phyloP scores from a whole-genome alignment of 1,140 invertebrate species.

The Ostrea denselamellosa region DNA sequence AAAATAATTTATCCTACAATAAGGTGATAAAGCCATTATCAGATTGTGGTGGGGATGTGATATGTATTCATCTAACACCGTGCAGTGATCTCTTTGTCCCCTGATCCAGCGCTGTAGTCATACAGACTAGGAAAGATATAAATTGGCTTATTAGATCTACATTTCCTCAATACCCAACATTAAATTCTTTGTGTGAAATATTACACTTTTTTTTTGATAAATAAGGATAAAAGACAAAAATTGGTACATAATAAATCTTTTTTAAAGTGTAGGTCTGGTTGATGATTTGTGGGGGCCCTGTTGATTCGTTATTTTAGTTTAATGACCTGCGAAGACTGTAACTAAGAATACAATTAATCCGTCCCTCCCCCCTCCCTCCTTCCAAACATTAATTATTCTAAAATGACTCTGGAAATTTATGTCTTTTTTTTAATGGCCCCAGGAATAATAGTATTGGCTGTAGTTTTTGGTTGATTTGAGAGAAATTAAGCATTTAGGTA shows the following conservation, averaged over 20 bases:
- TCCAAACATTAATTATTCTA: not conserved
- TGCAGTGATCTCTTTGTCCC: not conserved
- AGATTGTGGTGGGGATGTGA: not conserved
- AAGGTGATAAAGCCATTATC: slow-evolving; percentile 1
- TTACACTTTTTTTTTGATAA: not conserved
- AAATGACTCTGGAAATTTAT: not conserved
- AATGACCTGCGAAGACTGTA: not conserved
- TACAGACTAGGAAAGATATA: not conserved
- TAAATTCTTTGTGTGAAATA: not conserved
- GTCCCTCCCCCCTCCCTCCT: not conserved
- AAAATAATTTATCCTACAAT: not conserved
- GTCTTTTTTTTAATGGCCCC: not conserved
- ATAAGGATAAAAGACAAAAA: not conserved
- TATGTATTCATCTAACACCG: not conserved
- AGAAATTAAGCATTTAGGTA: not conserved
- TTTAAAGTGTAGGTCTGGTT: not conserved
- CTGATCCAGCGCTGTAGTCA: not conserved
- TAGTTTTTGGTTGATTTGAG: not conserved
- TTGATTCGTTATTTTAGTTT: not conserved
- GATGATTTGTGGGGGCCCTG: not conserved
- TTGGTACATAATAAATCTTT: not conserved
- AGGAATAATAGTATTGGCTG: not conserved
- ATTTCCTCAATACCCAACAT: slow-evolving; percentile 4
- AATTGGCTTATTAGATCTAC: not conserved
- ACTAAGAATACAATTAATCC: not conserved